Evolutionary conservation across 2,888 invertebrate species (phyloP).

Genomic region (Cantharis rustica): DNA sequence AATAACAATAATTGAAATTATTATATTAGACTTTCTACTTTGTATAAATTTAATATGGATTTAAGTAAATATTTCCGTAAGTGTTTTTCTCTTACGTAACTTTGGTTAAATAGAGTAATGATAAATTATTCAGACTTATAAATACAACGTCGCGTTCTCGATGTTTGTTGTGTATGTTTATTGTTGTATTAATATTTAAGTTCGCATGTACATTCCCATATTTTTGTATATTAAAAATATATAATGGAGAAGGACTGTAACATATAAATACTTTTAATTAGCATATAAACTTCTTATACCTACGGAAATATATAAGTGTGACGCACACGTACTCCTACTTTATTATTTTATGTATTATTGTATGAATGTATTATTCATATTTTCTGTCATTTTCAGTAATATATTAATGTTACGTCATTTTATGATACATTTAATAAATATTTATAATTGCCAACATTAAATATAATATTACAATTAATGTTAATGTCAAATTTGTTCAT

Average conservation of each 20-base stretch:
- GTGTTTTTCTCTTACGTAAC: background rate
- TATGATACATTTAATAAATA: conserved; percentile 30
- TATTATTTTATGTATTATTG: conserved; percentile 29
- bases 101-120: background rate
- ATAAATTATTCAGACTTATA: background rate
- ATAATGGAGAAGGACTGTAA: background rate
- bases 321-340: conserved; percentile 28
- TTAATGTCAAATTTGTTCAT: conserved; percentile 39
- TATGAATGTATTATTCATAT: conserved; percentile 32
- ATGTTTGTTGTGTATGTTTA: background rate
- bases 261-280: conserved; percentile 13
- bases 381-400: conserved; percentile 35
- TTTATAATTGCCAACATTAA: conserved; percentile 34
- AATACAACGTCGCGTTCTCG: background rate
- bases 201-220: background rate
- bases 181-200: background rate
- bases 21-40: background rate
- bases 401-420: conserved; percentile 39
- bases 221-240: background rate
- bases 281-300: conserved; percentile 21
- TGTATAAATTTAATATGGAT: background rate
- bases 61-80: background rate
- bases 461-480: conserved; percentile 42
- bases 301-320: conserved; percentile 31
- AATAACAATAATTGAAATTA: too few relatives aligned